Evolutionary conservation across 2,113 vertebrate genomes (phyloP).

Genomic region (Candoia aspera): DNA sequence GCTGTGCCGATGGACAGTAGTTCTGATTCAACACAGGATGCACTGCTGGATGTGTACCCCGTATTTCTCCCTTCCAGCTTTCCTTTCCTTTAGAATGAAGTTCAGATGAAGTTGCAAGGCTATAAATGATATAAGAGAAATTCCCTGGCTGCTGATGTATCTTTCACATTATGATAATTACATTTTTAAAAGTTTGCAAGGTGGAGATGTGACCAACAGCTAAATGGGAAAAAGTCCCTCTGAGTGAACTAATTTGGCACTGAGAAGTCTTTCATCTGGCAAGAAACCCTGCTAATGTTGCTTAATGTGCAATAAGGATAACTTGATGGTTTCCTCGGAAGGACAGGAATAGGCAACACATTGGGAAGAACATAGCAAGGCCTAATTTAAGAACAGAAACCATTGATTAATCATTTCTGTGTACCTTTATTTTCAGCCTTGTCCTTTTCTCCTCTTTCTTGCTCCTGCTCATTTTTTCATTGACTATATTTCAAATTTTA

Average conservation of each 20-base stretch:
- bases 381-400: slow-evolving; percentile 5
- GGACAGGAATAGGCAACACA: neutral
- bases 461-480: neutral
- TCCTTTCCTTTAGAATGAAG: neutral
- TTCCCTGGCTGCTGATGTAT: neutral
- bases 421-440: neutral
- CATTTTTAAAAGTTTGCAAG: slow-evolving; percentile 11
- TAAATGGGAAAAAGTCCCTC: slow-evolving; percentile 14
- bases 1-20: neutral
- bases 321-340: neutral
- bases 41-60: neutral
- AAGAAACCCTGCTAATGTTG: neutral
- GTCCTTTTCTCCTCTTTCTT: neutral
- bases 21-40: neutral
- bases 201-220: slow-evolving; percentile 8
- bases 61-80: neutral
- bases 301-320: slow-evolving; percentile 15
- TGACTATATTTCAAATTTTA: neutral
- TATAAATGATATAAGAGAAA: slow-evolving; percentile 10
- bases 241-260: neutral
- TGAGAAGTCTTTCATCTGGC: slow-evolving; percentile 12
- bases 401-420: neutral
- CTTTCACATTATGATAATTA: slow-evolving; percentile 28
- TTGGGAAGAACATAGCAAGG: neutral
- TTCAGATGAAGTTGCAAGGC: neutral